phyloP scores from a whole-genome alignment of 2,888 invertebrate genomes.

The Dexiosoma caninum region DNA sequence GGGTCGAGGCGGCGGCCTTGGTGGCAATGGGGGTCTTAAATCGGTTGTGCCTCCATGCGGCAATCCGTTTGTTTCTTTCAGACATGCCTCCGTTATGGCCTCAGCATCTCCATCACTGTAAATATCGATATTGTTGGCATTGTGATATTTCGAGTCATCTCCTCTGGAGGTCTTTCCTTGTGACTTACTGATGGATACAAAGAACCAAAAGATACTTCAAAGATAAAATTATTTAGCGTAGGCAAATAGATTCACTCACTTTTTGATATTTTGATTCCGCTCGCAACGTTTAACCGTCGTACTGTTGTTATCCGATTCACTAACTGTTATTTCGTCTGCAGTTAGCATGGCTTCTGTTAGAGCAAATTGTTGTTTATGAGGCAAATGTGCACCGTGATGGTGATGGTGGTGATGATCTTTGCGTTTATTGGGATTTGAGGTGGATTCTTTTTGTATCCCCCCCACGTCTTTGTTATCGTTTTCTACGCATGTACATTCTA shows the following conservation, averaged over 20 bases:
- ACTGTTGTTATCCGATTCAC: conserved; percentile 74
- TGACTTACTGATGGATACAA: conserved; percentile 28
- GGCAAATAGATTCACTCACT: neutral
- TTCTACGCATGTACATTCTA: conserved; percentile 71
- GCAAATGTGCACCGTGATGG: conserved; percentile 5
- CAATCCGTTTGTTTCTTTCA: conserved; percentile 69
- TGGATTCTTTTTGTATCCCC: conserved; percentile 17
- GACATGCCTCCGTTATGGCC: conserved; percentile 68
- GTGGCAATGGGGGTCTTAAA: conserved; percentile 76
- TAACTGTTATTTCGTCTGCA: conserved; percentile 74
- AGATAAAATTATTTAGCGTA: neutral
- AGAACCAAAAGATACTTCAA: no score
- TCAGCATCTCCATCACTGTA: conserved; percentile 71
- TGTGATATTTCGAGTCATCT: conserved; percentile 65
- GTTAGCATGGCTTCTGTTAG: conserved; percentile 69
- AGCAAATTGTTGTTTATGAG: conserved; percentile 49
- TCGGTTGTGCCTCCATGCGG: conserved; percentile 63
- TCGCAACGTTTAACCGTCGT: conserved; percentile 70
- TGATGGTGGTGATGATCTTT: conserved; percentile 59
- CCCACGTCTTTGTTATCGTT: conserved; percentile 12
- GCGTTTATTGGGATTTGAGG: conserved; percentile 65
- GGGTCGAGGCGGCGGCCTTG: conserved; percentile 75
- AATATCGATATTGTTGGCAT: conserved; percentile 69
- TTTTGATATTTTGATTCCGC: conserved; percentile 50
- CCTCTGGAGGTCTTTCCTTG: conserved; percentile 45